A percentile compares a stretch with the other conserved stretches of the same genome.
Conservation (phyloP, 2,888 invertebrate species). For the Aelia acuminata region DNA sequence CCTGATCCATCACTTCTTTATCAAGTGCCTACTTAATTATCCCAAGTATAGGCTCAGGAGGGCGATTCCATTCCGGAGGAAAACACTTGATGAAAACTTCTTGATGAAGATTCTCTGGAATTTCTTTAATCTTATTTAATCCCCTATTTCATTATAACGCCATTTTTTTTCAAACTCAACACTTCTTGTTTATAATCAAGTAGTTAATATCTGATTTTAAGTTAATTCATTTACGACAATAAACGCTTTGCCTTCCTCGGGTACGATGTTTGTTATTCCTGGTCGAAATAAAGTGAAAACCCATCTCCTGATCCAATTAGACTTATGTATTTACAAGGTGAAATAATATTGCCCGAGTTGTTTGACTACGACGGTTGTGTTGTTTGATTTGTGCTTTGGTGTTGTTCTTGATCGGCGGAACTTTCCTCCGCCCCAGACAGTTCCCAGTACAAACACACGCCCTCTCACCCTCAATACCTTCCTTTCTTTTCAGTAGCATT, state of each 20-base stretch:
- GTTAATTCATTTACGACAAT: background rate
- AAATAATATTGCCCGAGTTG: constrained; percentile 41
- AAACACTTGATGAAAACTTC: background rate
- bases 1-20: background rate
- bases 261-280: constrained; percentile 1
- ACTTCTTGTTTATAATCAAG: background rate
- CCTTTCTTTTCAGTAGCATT: background rate
- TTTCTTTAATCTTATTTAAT: background rate
- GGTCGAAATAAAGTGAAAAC: constrained; percentile 2
- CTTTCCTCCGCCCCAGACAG: background rate
- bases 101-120: background rate
- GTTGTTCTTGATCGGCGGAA: constrained; percentile 42
- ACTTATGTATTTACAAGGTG: constrained; percentile 39
- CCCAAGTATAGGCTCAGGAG: background rate
- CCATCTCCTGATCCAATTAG: constrained; percentile 37
- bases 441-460: background rate
- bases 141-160: background rate
- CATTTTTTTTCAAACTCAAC: background rate
- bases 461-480: background rate
- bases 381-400: constrained; percentile 44
- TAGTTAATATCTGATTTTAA: background rate
- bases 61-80: background rate
- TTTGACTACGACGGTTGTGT: constrained; percentile 26
- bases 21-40: background rate
- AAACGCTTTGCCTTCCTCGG: background rate